Base-by-base conservation (phyloP, 2,888 invertebrate species). In the Cerceris ruficornis region DNA sequence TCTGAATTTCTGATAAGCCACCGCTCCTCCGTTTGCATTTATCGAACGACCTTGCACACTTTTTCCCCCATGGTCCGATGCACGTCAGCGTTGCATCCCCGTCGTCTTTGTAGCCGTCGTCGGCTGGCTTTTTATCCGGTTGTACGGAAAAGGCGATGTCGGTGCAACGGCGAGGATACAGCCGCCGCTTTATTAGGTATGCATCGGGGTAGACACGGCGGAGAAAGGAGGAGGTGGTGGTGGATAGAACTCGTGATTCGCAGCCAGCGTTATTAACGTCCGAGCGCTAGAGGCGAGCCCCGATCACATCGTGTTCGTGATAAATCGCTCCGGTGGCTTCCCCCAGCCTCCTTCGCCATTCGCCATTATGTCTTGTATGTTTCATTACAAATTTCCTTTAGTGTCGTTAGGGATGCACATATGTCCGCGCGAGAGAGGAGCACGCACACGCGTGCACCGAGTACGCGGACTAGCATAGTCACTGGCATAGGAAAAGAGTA, bases 251-350 rank as follows among this genome's bases (percentile, higher is more conserved):
- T 87, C 87, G 89, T 90, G 90, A 90, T 90, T 88, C 88, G 87
- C 86, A 86, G 81, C 75, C 87, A 85, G 87, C 87, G 90, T 91
- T 91, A 91, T 91, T 91, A 91, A 91, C 90, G 89, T 90, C 89
- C 88, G 55, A 88, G 88, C 86, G 88, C 90, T 88, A 87, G 88
- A 88, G 90, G 90, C 90, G 85, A 89, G 87, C 85, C 83, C 89
- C 88, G 90, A 91, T 91, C 90, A 89, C 90, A 90, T 88, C 88
- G 87, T 85, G 86, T 88, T 89, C 88, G 89, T 91, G 90, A 91
- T 91, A 90, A 91, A 91, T 91, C 90, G 90, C 89, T 88, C 80
- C 89, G 83, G 87, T 89, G 88, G 88, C 87, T 89, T 88, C 86
- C 79, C 82, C 83, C 80, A 80, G 80, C 83, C 84, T 82, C 82